Evolutionary conservation across 2,797 vertebrate genomes (phyloP).

Genomic region (Rhinoraja longicauda): DNA sequence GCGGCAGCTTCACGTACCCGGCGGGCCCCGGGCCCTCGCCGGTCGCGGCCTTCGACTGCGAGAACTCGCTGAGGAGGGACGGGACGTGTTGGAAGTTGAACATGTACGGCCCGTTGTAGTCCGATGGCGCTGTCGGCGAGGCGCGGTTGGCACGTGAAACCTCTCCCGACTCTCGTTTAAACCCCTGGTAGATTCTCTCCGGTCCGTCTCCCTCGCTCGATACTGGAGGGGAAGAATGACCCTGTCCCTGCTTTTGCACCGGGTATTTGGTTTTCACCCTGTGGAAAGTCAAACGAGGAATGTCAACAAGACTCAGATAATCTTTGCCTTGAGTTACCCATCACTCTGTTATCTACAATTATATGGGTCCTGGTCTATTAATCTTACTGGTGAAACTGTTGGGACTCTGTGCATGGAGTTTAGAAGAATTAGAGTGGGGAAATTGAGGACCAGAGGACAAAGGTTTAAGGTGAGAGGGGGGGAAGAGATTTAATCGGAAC

Average conservation of each 20-base stretch:
- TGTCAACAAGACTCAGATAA: not conserved
- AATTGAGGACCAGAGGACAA: too few relatives aligned
- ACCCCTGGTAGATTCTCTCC: not conserved
- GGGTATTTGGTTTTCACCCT: not conserved
- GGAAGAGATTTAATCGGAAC: too few relatives aligned
- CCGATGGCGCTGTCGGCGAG: rapidly evolving
- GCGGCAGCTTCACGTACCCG: not conserved
- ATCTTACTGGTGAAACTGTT: too few relatives aligned
- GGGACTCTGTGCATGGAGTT: too few relatives aligned
- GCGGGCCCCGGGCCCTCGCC: not conserved
- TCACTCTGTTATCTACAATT: too few relatives aligned
- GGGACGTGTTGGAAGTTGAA: not conserved
- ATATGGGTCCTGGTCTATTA: too few relatives aligned
- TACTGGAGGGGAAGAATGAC: not conserved
- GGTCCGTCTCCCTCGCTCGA: too few relatives aligned
- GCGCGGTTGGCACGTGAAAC: rapidly evolving
- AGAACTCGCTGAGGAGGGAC: too few relatives aligned
- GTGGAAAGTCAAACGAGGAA: not conserved
- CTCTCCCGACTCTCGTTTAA: not conserved
- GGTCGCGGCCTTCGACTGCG: not conserved
- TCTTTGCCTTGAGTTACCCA: not conserved
- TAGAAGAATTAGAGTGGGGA: too few relatives aligned
- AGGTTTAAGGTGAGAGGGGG: too few relatives aligned
- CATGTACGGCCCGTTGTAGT: not conserved
- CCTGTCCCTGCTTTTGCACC: not conserved